Base-by-base conservation (phyloP, 1,140 invertebrate genomes). In the Nymphalis io region DNA sequence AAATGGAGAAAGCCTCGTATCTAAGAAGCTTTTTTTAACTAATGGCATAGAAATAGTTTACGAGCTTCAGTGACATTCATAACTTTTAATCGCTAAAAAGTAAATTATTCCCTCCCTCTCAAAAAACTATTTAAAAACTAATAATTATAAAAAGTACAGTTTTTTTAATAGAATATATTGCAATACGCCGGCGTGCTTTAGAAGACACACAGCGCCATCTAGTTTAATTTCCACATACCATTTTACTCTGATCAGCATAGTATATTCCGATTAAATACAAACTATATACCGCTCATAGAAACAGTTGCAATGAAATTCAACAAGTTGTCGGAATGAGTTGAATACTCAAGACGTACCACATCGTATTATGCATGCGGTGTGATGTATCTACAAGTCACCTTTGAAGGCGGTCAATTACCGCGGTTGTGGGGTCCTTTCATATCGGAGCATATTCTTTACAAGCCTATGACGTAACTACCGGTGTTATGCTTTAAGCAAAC, bases 241-340 rank as follows among this genome's bases (percentile, higher is more conserved):
- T n/a, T 13, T 15, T 12, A 27, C 51, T 0, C 21, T 27, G 4
- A 55, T 27, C 21, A 27, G 23, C 20, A 53, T 10, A 5, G 13
- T 20, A n/a, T 15, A 55, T 55, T 33, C 27, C 3, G 23, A 33
- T 23, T 55, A 21, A 51, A 51, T 51, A 55, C 13, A 55, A 55
- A 23, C 20, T 55, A 12, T 6, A 53, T 10, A 16, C 21, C 23
- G 51, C 23, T 27, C 51, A 55, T 55, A 55, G 51, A 55, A 55
- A 55, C 51, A 55, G 51, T 27, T n/a, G 51, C 10, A 27, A 55
- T 55, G 51, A 55, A 23, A 55, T 55, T 55, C 51, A 55, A 55
- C 51, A n/a, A 51, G 5, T 51, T 55, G 51, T 55, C 21, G 51
- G 15, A 55, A 55, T 55, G 51, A 33, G 23, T 27, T 55, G 51